Evolutionary conservation across 2,113 vertebrate species (phyloP), one percentile per base, ranked within the genome.

Genomic region (Monopterus albus): DNA sequence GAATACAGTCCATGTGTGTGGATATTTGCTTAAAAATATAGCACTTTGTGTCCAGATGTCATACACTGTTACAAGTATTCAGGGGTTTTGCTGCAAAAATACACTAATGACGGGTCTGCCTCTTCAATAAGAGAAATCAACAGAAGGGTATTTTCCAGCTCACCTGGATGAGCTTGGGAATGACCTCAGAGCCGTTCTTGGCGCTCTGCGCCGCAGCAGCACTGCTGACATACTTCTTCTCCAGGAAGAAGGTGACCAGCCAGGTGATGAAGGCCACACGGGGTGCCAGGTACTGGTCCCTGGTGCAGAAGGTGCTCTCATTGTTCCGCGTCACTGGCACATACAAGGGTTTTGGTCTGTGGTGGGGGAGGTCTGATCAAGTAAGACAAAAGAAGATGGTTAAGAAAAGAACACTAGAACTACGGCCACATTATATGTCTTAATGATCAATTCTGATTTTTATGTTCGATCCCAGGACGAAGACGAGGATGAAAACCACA

Each of bases 191-290:
- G 91, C 96, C 96, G 40, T 98, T 98, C 92, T 96, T 98, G 72
- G 94, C 83, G 83, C 82, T 94, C 80, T 94, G 96, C 79, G 79
- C 85, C 58, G 91, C 74, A 82, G 88, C 79, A 87, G 94, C 79
- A 87, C 94, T 90, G 89, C 93, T 93, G 84, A 96, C 86, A 39
- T 96, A 98, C 87, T 98, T 98, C 92, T 98, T 98, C 92, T 99
- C 97, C 87, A 98, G 95, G 94, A 99, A 99, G 93, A 99, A 99
- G 73, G 95, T 98, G 88, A 99, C 96, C 28, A 99, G 93, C 98
- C 97, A 99, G 80, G 95, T 97, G 92, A 99, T 98, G 82, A 99
- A 99, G 87, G 95, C 93, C 81, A 99, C 98, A 20, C 96, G 95
- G 72, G 98, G 96, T 75, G 96, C 94, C 93, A 99, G 95, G 78